phyloP scores from a whole-genome alignment of 2,888 invertebrate species.

The Nycteola revayana region DNA sequence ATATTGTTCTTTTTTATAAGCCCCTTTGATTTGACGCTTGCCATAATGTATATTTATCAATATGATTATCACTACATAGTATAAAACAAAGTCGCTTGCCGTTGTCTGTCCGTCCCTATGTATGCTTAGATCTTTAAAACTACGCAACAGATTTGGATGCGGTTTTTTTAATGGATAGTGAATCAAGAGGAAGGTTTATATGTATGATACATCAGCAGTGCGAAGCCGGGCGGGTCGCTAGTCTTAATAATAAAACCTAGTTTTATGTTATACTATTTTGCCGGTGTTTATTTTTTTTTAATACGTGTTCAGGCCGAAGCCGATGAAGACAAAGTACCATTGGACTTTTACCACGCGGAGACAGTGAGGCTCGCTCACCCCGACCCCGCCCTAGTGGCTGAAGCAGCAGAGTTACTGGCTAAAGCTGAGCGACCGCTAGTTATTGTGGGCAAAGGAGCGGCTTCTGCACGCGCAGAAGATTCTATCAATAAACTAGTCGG shows the following conservation, averaged over 20 bases:
- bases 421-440: constrained; percentile 92
- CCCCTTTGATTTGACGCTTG: too few relatives aligned
- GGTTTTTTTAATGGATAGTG: too few relatives aligned
- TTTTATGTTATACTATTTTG: too few relatives aligned
- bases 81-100: neutral
- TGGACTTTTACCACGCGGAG: constrained; percentile 75
- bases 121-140: too few relatives aligned
- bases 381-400: constrained; percentile 84
- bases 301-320: constrained; percentile 62
- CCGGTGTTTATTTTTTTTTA: too few relatives aligned
- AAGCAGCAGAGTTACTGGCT: constrained; percentile 86
- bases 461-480: constrained; percentile 90
- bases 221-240: too few relatives aligned
- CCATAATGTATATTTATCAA: neutral
- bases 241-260: neutral
- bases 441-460: constrained; percentile 95
- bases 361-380: constrained; percentile 87
- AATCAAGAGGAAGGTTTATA: too few relatives aligned
- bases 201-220: too few relatives aligned
- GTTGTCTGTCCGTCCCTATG: too few relatives aligned
- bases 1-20: too few relatives aligned
- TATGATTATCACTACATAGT: neutral
- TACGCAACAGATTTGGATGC: too few relatives aligned
- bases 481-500: constrained; percentile 86
- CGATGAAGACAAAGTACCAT: constrained; percentile 64